Conservation (phyloP, 2,888 invertebrate genomes). For the Caenorhabditis plicata region DNA sequence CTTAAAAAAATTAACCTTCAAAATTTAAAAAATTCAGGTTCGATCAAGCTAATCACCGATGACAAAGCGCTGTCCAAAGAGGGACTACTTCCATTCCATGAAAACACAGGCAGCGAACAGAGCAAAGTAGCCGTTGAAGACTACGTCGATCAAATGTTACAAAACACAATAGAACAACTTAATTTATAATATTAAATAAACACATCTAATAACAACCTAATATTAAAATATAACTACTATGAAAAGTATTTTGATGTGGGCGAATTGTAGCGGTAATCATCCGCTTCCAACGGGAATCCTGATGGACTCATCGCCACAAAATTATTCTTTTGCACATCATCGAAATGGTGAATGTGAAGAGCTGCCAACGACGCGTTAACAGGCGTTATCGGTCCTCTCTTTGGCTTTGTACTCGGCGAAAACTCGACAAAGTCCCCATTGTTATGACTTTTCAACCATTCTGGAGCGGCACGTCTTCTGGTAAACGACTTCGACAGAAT, state of each 20-base stretch:
- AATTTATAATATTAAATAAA: constrained; percentile 9
- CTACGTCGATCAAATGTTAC: constrained; percentile 27
- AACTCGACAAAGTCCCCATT: too few species aligned
- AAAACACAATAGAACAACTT: constrained; percentile 30
- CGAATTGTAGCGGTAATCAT: too few species aligned
- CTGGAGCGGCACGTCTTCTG: too few species aligned
- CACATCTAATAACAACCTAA: not conserved
- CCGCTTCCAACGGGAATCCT: not conserved
- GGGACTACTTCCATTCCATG: constrained; percentile 26
- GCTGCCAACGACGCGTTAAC: not conserved
- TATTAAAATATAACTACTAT: not conserved
- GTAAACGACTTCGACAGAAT: too few species aligned
- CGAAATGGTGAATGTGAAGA: not conserved
- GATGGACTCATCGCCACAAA: not conserved
- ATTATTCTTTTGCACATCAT: not conserved
- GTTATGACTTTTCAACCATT: too few species aligned
- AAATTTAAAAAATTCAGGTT: constrained; percentile 18
- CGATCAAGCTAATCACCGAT: constrained; percentile 44
- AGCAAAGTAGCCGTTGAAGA: constrained; percentile 15
- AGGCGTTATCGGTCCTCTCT: not conserved
- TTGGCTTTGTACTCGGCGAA: too few species aligned
- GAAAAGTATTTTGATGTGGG: constrained; percentile 3
- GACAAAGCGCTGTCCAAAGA: constrained; percentile 15
- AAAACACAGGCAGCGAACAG: constrained; percentile 3
- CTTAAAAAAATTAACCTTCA: not conserved